These are phyloP conservation scores for Chydorus sphaericus DNA, from an alignment of 2,888 invertebrate genomes.

Conservation along the genomic window DNA sequence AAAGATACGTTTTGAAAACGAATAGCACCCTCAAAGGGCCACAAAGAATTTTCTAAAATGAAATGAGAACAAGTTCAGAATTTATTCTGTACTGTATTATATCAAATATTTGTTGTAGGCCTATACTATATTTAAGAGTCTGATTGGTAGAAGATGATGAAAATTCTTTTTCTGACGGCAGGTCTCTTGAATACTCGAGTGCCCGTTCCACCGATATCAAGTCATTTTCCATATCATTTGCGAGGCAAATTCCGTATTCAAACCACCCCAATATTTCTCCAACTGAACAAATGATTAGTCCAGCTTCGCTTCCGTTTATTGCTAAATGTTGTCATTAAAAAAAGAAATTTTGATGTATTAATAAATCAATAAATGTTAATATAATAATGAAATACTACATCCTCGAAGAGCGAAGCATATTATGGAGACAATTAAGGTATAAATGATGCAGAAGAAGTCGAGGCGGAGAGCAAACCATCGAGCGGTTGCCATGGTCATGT, in stretches of 20 bases:
- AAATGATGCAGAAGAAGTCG: conserved; percentile 73
- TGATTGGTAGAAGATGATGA: too few relatives aligned
- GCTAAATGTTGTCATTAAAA: too few relatives aligned
- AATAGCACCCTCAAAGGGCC: too few relatives aligned
- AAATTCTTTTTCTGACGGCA: conserved; percentile 52
- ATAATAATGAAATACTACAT: conserved; percentile 24
- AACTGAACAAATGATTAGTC: conserved; percentile 26
- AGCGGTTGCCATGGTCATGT: conserved; percentile 70
- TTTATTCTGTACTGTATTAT: too few relatives aligned
- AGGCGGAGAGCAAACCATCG: conserved; percentile 89
- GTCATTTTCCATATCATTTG: conserved; percentile 71
- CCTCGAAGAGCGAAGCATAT: conserved; percentile 58
- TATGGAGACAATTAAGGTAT: conserved; percentile 70
- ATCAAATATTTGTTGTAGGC: too few relatives aligned
- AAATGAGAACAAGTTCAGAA: too few relatives aligned
- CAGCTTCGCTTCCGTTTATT: too few relatives aligned
- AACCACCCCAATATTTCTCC: conserved; percentile 34
- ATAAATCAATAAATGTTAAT: too few relatives aligned
- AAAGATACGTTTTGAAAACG: too few relatives aligned
- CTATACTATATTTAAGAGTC: too few relatives aligned
- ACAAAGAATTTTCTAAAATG: too few relatives aligned
- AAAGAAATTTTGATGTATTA: neutral
- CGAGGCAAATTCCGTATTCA: conserved; percentile 81
- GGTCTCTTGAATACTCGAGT: conserved; percentile 50
- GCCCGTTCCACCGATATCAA: conserved; percentile 44